phyloP scores from a whole-genome alignment of 2,797 vertebrate species.

The Sebastes matsubarae region DNA sequence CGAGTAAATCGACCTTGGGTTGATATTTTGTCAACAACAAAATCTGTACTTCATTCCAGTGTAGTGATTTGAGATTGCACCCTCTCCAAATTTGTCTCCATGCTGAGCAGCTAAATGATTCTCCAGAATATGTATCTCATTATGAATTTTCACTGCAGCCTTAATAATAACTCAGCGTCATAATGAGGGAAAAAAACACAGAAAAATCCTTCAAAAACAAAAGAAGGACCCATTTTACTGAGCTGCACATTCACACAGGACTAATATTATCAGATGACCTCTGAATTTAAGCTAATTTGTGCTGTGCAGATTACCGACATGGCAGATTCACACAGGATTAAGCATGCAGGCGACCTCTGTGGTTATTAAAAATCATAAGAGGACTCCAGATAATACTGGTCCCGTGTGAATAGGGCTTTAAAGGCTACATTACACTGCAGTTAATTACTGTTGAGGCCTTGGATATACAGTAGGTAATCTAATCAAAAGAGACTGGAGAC shows the following conservation, averaged over 20 bases:
- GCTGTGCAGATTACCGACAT: constrained; percentile 4
- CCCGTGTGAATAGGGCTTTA: constrained; percentile 24
- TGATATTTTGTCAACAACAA: background rate
- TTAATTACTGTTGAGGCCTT: constrained; percentile 28
- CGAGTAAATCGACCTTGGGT: background rate
- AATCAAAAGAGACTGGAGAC: background rate
- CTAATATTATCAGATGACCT: constrained; percentile 17
- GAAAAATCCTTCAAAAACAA: background rate
- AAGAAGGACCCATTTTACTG: background rate
- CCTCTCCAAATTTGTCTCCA: background rate
- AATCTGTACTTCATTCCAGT: background rate
- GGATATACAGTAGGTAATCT: background rate
- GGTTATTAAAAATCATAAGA: constrained; percentile 31
- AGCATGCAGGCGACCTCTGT: constrained; percentile 15
- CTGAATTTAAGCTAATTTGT: constrained; percentile 24
- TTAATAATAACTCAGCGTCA: background rate
- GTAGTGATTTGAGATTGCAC: background rate
- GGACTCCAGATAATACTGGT: constrained; percentile 19
- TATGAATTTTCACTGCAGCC: background rate
- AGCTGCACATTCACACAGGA: background rate
- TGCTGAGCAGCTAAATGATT: constrained; percentile 5
- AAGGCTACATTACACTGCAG: constrained; percentile 28
- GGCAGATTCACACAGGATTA: constrained; percentile 35
- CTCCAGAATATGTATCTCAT: background rate
- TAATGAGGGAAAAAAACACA: background rate